phyloP scores from a whole-genome alignment of 2,113 vertebrate species.

The Mesembrinibis cayennensis region DNA sequence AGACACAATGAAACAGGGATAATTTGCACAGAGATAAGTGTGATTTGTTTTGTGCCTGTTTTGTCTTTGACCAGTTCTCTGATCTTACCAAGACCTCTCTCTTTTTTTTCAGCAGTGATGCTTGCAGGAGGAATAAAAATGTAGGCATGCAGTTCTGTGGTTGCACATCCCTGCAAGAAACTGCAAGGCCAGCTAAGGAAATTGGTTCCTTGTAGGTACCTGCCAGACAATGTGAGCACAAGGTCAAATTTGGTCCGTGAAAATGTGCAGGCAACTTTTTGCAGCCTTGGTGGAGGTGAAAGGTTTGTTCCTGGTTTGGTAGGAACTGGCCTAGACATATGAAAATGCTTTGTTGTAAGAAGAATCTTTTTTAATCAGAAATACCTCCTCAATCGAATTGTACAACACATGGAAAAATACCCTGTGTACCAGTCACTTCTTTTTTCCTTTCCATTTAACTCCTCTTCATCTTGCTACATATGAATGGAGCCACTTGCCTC shows the following conservation, averaged over 20 bases:
- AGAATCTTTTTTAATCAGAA: neutral
- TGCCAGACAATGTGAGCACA: neutral
- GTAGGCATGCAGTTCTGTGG: neutral
- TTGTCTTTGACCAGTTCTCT: neutral
- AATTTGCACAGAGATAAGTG: neutral
- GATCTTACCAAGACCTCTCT: neutral
- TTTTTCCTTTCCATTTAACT: neutral
- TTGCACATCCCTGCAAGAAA: neutral
- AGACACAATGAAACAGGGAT: neutral
- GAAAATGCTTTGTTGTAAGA: neutral
- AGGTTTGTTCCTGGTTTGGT: neutral
- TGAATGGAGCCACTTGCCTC: neutral
- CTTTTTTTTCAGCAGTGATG: neutral
- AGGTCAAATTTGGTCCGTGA: neutral
- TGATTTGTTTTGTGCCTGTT: constrained; percentile 2
- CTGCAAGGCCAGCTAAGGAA: neutral
- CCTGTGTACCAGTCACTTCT: neutral
- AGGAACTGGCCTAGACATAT: neutral
- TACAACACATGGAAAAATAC: neutral
- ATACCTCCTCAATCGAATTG: neutral
- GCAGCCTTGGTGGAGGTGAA: neutral
- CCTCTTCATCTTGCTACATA: neutral
- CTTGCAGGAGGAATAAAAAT: neutral
- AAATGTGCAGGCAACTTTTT: neutral
- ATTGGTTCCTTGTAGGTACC: neutral